Evolutionary conservation across 2,113 vertebrate genomes (phyloP).

Genomic region (Pelvicachromis taeniatus): DNA sequence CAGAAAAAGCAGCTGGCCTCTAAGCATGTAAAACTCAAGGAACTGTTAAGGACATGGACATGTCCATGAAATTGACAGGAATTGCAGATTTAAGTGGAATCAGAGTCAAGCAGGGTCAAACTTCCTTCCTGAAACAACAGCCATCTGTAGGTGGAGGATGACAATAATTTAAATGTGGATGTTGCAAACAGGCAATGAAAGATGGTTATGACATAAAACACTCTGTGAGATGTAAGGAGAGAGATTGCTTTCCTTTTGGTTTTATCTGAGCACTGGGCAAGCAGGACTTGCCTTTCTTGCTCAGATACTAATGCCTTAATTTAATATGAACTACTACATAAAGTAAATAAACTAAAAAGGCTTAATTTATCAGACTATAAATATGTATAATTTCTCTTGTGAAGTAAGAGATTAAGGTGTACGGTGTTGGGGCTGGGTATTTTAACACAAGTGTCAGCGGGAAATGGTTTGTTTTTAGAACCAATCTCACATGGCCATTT

Average conservation of each 20-base stretch:
- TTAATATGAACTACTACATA: background rate
- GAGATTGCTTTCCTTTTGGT: background rate
- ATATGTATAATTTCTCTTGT: background rate
- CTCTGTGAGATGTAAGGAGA: fast-evolving
- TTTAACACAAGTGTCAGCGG: background rate
- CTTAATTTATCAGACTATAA: background rate
- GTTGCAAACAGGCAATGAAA: background rate
- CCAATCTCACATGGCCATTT: background rate
- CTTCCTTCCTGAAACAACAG: background rate
- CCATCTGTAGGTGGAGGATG: background rate
- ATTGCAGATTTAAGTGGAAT: background rate
- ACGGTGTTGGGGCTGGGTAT: fast-evolving
- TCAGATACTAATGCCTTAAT: background rate
- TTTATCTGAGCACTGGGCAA: background rate
- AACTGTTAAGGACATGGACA: no score
- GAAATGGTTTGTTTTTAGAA: background rate
- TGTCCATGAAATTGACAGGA: no score
- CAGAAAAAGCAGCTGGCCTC: no score
- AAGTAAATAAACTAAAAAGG: background rate
- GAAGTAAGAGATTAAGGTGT: background rate
- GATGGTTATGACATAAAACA: background rate
- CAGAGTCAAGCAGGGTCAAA: background rate
- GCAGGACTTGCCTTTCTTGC: background rate
- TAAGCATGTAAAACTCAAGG: no score
- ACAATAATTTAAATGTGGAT: background rate